Evolutionary conservation across 2,113 vertebrate species (phyloP), one percentile per base, ranked within the genome.

Genomic region (Toxotes chatareus): DNA sequence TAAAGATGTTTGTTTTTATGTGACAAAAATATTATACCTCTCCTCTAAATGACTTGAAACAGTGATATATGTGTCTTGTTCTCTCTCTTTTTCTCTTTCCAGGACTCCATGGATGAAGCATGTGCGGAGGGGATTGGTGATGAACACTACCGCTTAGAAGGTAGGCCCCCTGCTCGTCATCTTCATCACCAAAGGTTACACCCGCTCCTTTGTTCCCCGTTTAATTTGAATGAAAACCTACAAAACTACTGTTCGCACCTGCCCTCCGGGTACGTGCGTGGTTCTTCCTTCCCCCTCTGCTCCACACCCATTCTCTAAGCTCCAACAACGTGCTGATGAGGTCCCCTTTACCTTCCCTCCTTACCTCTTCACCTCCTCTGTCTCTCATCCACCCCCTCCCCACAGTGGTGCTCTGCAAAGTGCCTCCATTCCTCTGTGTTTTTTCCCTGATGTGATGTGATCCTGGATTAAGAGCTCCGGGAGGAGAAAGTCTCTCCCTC

Each of bases 101-200:
- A 99, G 98, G 96, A 96, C 79, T 94, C 96, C 5, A 88, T 96
- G 90, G 96, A 94, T 5, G 96, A 98, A 80, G 93, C 95, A 56
- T 96, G 96, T 92, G 94, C 96, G 82, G 96, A 97, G 44, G 83
- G 92, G 5, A 93, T 97, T 82, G 94, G 96, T 38, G 96, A 97
- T 80, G 97, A 97, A 87, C 96, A 97, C 87, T 99, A 97, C 90
- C 97, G 96, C 59, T 95, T 99, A 80, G 97, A 99, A 97, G 97
- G 98, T 99, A 97, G 79, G 90, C 5, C 21, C 17, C 62, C 19
- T 71, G 11, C 32, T 51, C 57, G 38, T 59, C 49, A n/a, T 76
- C 23, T 7, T 57, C 5, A 10, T 70, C 13, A 36, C 40, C 46
- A 44, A 56, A 47, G 5, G 56, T 27, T 44, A 12, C 49, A 57